Evolutionary conservation across 2,113 vertebrate genomes (phyloP).

Genomic region (Lepidothrix coronata): DNA sequence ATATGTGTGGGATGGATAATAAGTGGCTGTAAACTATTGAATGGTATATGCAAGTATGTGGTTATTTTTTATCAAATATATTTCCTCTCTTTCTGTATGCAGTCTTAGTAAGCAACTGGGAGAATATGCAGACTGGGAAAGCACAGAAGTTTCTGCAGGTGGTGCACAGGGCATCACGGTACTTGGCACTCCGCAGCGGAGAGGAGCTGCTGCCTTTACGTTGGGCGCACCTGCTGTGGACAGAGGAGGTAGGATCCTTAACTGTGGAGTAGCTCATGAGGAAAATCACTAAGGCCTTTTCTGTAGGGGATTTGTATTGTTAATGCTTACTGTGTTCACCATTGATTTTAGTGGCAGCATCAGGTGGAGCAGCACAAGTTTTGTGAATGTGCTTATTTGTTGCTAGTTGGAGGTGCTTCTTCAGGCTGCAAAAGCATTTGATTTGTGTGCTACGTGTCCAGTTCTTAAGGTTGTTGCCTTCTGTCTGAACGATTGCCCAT

Average conservation of each 20-base stretch:
- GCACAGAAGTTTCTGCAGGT: slow-evolving; percentile 26
- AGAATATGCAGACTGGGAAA: slow-evolving; percentile 73
- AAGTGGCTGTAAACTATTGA: neutral
- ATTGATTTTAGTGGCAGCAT: neutral
- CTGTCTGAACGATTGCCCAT: neutral
- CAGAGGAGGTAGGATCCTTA: slow-evolving; percentile 77
- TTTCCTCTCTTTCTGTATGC: neutral
- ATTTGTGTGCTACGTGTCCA: neutral
- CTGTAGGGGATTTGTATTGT: neutral
- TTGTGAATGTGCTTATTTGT: neutral
- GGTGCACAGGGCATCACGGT: slow-evolving; percentile 43
- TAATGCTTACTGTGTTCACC: fast-evolving
- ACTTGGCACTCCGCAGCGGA: slow-evolving; percentile 45
- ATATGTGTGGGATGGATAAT: neutral
- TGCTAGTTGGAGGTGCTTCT: neutral
- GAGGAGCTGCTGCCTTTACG: slow-evolving; percentile 63
- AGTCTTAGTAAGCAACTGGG: slow-evolving; percentile 83
- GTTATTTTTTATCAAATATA: neutral
- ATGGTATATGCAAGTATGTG: neutral
- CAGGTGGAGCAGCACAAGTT: neutral
- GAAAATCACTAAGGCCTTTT: neutral
- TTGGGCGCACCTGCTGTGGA: slow-evolving; percentile 82
- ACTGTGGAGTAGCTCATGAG: fast-evolving
- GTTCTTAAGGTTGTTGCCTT: neutral
- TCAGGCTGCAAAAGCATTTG: neutral